Percentiles rank a stretch among this genome's conserved stretches.
Evolutionary conservation across 2,113 vertebrate species (phyloP).

Genomic region (Arvicanthis niloticus): DNA sequence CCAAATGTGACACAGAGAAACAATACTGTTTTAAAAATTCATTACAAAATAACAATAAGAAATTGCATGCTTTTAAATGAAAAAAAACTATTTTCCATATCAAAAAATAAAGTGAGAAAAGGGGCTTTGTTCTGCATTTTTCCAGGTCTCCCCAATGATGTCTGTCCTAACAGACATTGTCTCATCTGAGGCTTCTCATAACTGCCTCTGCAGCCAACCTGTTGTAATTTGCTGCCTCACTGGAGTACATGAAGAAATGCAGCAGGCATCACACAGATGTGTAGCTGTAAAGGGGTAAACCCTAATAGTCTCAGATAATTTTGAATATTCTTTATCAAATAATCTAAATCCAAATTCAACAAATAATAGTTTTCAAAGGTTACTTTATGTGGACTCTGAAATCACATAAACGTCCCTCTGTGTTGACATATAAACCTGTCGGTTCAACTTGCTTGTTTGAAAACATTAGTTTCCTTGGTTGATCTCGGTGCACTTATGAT

Average conservation of each 20-base stretch:
- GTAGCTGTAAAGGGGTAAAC: not conserved
- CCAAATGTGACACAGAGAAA: conserved; percentile 33
- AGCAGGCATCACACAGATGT: not conserved
- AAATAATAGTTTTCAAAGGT: conserved; percentile 53
- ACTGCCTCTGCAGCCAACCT: conserved; percentile 45
- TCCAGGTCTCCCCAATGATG: conserved; percentile 38
- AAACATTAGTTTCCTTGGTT: not conserved
- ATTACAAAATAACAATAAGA: conserved; percentile 14
- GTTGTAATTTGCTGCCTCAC: conserved; percentile 21
- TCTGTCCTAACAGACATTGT: not conserved
- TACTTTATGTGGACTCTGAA: conserved; percentile 27
- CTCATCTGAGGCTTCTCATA: not conserved
- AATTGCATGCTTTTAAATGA: not conserved
- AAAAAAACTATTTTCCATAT: conserved; percentile 17
- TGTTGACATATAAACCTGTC: not conserved
- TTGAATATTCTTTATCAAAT: conserved; percentile 43
- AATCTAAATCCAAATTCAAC: conserved; percentile 29
- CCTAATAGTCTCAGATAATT: conserved; percentile 51
- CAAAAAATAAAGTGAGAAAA: not conserved
- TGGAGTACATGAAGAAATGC: not conserved
- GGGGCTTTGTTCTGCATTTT: conserved; percentile 32
- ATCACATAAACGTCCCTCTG: not conserved
- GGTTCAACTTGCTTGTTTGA: conserved; percentile 36
- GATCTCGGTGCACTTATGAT: conserved; percentile 11
- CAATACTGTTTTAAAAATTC: conserved; percentile 2